A percentile compares a stretch with the other conserved stretches of the same genome.
These are phyloP conservation scores for Hedychridium roseum DNA, from an alignment of 2,888 invertebrate genomes.

Conservation along the genomic window DNA sequence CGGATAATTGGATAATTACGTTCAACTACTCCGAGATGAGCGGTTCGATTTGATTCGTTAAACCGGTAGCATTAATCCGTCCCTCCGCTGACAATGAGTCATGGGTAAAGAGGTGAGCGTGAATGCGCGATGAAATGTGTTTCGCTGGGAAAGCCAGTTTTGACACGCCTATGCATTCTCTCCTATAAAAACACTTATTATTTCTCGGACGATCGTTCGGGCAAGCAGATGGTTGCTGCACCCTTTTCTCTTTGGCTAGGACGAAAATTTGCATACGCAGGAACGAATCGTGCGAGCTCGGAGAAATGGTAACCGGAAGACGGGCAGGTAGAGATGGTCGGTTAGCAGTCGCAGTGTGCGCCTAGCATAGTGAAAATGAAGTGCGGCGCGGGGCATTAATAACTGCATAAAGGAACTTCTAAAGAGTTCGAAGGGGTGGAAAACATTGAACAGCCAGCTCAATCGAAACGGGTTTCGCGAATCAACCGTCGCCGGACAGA, in stretches of 20 bases:
- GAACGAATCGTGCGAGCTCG: constrained; percentile 56
- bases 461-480: constrained; percentile 53
- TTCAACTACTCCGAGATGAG: too few species aligned
- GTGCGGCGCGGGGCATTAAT: constrained; percentile 60
- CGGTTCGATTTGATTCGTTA: too few species aligned
- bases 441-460: constrained; percentile 42
- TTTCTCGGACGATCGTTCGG: constrained; percentile 54
- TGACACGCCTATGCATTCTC: constrained; percentile 43
- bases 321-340: constrained; percentile 51
- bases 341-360: constrained; percentile 24
- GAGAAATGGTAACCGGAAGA: too few species aligned
- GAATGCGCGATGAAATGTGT: too few species aligned
- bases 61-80: too few species aligned
- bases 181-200: constrained; percentile 60
- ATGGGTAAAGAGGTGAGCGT: too few species aligned
- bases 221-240: constrained; percentile 54
- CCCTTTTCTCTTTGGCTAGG: constrained; percentile 22
- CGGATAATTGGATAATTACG: too few species aligned
- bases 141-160: constrained; percentile 30
- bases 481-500: constrained; percentile 29
- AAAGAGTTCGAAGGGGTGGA: constrained; percentile 38
- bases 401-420: constrained; percentile 54
- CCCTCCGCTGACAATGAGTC: too few species aligned
- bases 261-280: constrained; percentile 56
- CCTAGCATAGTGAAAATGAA: constrained; percentile 55